phyloP scores from a whole-genome alignment of 2,797 vertebrate genomes.

The Lutra lutra region DNA sequence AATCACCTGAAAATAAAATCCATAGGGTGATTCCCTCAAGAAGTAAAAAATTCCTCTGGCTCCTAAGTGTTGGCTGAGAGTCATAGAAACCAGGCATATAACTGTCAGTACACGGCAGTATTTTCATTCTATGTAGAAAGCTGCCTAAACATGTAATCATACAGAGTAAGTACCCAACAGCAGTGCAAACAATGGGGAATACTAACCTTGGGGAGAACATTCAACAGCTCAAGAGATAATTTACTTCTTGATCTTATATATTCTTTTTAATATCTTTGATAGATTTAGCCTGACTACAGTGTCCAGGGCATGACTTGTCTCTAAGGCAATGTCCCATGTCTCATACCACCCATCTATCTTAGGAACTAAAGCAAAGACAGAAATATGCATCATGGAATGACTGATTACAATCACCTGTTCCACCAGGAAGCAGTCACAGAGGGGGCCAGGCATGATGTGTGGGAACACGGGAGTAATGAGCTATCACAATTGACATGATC shows the following conservation, averaged over 20 bases:
- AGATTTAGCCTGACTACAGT: constrained; percentile 65
- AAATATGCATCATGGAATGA: constrained; percentile 49
- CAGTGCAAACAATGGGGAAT: constrained; percentile 67
- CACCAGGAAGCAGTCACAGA: constrained; percentile 1
- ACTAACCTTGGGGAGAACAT: constrained; percentile 40
- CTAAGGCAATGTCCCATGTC: constrained; percentile 41
- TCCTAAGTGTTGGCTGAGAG: neutral
- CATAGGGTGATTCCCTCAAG: neutral
- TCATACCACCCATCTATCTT: constrained; percentile 56
- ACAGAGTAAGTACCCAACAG: neutral
- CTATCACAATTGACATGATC: neutral
- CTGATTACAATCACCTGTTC: constrained; percentile 59
- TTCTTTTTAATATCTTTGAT: constrained; percentile 51
- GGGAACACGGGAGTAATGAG: constrained; percentile 43
- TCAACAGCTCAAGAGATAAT: constrained; percentile 46
- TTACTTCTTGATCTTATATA: constrained; percentile 26
- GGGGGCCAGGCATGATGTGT: neutral
- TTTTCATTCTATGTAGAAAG: constrained; percentile 48
- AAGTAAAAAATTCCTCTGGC: constrained; percentile 34
- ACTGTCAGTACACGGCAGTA: constrained; percentile 11
- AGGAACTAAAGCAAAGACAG: constrained; percentile 49
- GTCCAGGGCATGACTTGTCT: constrained; percentile 34
- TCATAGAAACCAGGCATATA: neutral
- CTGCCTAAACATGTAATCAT: constrained; percentile 56
- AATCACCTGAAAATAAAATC: constrained; percentile 89